Percentiles rank a stretch among this genome's conserved stretches.
Evolutionary conservation across 1,140 invertebrate genomes (phyloP).

Genomic region (Pissodes strobi): DNA sequence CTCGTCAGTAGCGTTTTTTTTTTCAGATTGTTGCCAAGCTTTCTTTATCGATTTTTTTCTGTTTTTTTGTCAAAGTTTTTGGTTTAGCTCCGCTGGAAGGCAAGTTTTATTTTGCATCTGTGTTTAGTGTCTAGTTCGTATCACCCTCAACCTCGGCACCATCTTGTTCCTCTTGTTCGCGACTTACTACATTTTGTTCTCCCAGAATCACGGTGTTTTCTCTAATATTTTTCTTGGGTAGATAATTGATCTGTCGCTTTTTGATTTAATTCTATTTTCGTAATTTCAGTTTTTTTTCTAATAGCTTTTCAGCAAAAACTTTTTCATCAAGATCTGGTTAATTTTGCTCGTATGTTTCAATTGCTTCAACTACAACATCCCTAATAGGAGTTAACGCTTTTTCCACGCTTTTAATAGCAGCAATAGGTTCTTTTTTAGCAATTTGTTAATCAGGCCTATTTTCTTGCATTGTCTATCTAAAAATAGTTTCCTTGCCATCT

Average conservation of each 20-base stretch:
- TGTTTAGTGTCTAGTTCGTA: not conserved
- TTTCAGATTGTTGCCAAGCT: conserved; percentile 13
- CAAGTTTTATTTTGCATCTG: conserved; percentile 7
- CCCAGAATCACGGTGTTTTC: not conserved
- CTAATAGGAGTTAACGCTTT: not conserved
- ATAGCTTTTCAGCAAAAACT: not conserved
- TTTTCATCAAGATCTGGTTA: not conserved
- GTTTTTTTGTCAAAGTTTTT: conserved; percentile 24
- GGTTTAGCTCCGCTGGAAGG: conserved; percentile 21
- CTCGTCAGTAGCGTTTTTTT: conserved; percentile 1
- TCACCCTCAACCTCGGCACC: not conserved
- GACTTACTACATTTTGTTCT: not conserved
- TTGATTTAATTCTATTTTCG: no score
- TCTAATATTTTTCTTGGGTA: not conserved
- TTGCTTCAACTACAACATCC: not conserved
- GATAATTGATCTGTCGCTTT: not conserved
- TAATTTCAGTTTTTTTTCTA: not conserved
- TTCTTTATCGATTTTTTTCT: conserved; percentile 34
- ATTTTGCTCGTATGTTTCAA: not conserved
- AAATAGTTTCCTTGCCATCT: not conserved
- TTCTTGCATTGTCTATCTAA: not conserved
- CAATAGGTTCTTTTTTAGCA: not conserved
- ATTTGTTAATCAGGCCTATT: not conserved
- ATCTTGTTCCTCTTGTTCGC: no score
- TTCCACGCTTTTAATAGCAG: not conserved